phyloP scores from a whole-genome alignment of 2,797 vertebrate genomes.

The Meda fulgida region DNA sequence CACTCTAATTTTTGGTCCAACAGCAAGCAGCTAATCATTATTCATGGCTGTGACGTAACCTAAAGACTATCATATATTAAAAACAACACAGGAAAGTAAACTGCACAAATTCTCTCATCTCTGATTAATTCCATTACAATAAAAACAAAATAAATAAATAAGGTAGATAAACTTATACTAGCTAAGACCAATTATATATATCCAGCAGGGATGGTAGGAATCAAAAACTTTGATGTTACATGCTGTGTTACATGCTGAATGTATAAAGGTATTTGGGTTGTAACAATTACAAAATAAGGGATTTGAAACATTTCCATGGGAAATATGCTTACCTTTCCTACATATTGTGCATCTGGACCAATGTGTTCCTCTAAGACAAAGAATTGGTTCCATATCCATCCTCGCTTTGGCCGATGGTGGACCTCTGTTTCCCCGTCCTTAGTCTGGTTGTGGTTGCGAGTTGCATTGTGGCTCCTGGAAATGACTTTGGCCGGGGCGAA shows the following conservation, averaged over 20 bases:
- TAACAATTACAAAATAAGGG: neutral
- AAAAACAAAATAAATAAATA: neutral
- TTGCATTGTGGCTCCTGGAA: conserved; percentile 64
- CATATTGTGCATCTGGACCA: conserved; percentile 95
- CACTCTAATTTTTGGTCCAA: neutral
- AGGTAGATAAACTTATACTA: neutral
- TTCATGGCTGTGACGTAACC: neutral
- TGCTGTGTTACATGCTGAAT: neutral
- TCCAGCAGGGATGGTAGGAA: neutral
- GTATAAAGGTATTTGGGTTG: neutral
- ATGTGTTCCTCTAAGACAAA: conserved; percentile 99
- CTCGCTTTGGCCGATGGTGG: conserved; percentile 96
- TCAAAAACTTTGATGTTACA: neutral
- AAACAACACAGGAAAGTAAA: neutral
- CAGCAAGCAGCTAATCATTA: neutral
- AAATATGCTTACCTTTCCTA: conserved; percentile 87
- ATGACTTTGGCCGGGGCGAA: conserved; percentile 80
- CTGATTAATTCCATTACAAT: neutral
- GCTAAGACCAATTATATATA: neutral
- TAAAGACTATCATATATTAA: neutral
- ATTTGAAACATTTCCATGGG: neutral
- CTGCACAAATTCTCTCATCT: neutral
- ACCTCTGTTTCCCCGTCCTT: conserved; percentile 93
- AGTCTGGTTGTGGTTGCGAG: conserved; percentile 88
- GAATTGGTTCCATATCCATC: conserved; percentile 99